phyloP scores from a whole-genome alignment of 1,140 invertebrate species.

The Vanessa tameamea region DNA sequence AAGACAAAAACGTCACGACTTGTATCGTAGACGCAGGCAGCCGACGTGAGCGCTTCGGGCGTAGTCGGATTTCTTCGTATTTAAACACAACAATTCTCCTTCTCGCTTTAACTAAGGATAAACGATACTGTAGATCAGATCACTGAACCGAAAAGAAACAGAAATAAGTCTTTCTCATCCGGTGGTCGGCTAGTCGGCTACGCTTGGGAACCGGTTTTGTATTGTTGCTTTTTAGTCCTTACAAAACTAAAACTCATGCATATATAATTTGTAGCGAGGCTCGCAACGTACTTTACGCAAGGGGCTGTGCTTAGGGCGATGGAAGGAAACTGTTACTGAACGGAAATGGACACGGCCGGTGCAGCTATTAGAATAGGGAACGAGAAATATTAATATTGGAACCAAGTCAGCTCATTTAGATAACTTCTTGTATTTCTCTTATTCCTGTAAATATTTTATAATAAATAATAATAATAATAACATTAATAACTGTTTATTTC shows the following conservation, averaged over 20 bases:
- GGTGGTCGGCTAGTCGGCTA: conserved; percentile 46
- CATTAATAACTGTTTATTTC: too few species aligned
- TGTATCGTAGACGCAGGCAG: conserved; percentile 44
- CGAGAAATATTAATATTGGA: conserved; percentile 39
- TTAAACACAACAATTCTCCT: conserved; percentile 28
- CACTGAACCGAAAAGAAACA: conserved; percentile 77
- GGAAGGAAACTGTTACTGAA: conserved; percentile 72
- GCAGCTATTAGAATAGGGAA: conserved; percentile 50
- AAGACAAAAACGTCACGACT: conserved; percentile 56
- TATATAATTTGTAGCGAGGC: conserved; percentile 61
- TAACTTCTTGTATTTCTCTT: background rate
- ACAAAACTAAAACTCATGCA: conserved; percentile 68
- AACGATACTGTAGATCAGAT: conserved; percentile 65
- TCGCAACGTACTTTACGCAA: conserved; percentile 53
- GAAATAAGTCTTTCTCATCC: conserved; percentile 69
- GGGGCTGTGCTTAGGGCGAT: conserved; percentile 46
- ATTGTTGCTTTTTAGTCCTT: conserved; percentile 69
- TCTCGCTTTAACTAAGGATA: conserved; percentile 50
- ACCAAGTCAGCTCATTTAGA: background rate
- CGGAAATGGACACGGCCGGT: conserved; percentile 66
- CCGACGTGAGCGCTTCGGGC: conserved; percentile 58
- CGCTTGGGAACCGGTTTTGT: conserved; percentile 64
- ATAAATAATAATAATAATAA: too few species aligned
- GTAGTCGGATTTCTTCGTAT: conserved; percentile 48
- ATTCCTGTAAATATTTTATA: background rate